Base-by-base conservation (phyloP, 1,140 invertebrate genomes). In the Zaprionus taronus region DNA sequence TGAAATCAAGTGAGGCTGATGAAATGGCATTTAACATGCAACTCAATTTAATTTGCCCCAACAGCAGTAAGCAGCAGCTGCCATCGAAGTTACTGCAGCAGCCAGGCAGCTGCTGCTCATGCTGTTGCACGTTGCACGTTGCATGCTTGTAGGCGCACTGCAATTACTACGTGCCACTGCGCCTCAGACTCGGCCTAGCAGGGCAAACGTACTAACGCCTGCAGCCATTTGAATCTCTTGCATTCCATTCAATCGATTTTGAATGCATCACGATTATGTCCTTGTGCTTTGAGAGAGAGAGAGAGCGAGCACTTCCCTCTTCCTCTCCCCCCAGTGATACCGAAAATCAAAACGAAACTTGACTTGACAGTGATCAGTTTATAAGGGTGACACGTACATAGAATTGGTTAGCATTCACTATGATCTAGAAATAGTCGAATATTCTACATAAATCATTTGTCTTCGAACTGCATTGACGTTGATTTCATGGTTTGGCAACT, bases 161-260 rank as follows among this genome's bases (percentile, higher is more conserved):
- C 84, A 89, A 87, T 89, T 87, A 87, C 83, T 87, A 87, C 83
- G 84, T 87, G 84, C 81, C 72, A 79, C 72, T 79, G 80, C 76
- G n/a, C 41, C 41, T 47, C 41, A 47, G 41, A 3, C 41, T 47
- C 6, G n/a, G 41, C 41, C 41, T 47, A 47, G 41, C 14, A 28
- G 20, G 28, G n/a, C 60, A 69, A 49, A 60, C 67, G 41, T 71
- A 62, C 26, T 26, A 26, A 26, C 41, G 24, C 84, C 84, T 87
- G 84, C 77, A 86, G 83, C 67, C 84, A 86, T 86, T 83, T 89
- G 83, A 79, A 86, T 87, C 64, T 71, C n/a, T 66, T 28, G 5
- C 44, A 24, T 11, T 24, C 17, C 72, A 80, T 80, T 67, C 80
- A 83, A 83, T 83, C 81, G 68, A 76, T 75, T 34, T 34, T 70